Evolutionary conservation across 2,113 vertebrate species (phyloP), one percentile per base, ranked within the genome.

Genomic region (Pelvicachromis taeniatus): DNA sequence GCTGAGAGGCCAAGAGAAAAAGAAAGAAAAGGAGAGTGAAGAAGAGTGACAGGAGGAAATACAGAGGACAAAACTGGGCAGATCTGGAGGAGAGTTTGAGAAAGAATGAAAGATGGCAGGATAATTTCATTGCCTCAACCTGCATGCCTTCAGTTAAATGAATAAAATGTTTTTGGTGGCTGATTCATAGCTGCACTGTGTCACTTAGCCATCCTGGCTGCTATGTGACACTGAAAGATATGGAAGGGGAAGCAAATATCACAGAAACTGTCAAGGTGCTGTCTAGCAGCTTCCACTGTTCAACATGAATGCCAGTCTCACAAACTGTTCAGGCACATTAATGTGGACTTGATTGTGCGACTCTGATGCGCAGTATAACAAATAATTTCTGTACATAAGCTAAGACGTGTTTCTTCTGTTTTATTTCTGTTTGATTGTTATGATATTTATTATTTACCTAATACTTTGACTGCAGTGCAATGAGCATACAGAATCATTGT

Each of bases 41-140:
- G 19, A 14, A 42, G 33, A 85, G 61, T 65, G 78, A 84, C 8
- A 45, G 63, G 53, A 52, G 17, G 21, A 45, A 58, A 42, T 29
- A 78, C 56, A 81, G 26, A 31, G 56, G 33, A 53, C 88, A 52
- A 91, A 63, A 89, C 29, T 80, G 53, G 50, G n/a, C 11, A 68
- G 75, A 88, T 55, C 10, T 26, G 13, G 38, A 26, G 29, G 53
- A 19, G 52, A 81, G 17, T 33, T 9, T 33, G 53, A 65, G 53
- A 59, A 84, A 56, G 52, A 82, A 83, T 82, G 55, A 88, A 83
- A 90, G 80, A 81, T 38, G 54, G 55, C 77, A 73, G 33, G 29
- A 14, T 91, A 21, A 88, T 90, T 84, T 85, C 73, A 87, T 84
- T 79, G 38, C 68, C 81, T 81, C 73, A 70, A 83, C 86, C 68